Conservation (phyloP, 2,113 vertebrate species). For the Microtus ochrogaster region DNA sequence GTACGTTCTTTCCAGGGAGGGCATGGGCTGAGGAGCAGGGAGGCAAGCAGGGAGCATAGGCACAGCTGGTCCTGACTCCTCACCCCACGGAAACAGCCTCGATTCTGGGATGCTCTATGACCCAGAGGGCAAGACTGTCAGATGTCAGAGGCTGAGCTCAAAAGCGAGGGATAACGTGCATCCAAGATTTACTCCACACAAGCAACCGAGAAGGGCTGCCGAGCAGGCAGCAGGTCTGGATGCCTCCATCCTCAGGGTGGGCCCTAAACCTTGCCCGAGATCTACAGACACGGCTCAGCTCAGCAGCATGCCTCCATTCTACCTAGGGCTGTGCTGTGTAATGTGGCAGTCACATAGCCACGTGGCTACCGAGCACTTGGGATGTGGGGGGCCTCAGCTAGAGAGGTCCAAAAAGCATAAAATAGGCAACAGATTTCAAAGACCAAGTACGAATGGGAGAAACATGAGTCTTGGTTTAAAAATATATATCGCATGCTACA, state of each 20-base stretch:
- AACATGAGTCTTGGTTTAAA: background rate
- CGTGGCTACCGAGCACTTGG: background rate
- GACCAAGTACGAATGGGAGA: background rate
- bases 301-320: background rate
- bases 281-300: background rate
- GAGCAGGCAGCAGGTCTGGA: fast-evolving
- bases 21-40: background rate
- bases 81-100: background rate
- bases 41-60: background rate
- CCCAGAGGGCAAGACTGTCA: background rate
- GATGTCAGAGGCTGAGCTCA: background rate
- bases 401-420: background rate
- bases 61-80: background rate
- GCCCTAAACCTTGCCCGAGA: background rate
- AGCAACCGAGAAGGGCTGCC: background rate
- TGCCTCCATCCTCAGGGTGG: fast-evolving
- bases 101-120: background rate
- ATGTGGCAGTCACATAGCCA: background rate
- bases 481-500: background rate
- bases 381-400: background rate
- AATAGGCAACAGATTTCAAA: background rate
- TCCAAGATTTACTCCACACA: no score
- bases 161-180: fast-evolving
- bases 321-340: fast-evolving
- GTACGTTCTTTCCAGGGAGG: background rate